phyloP scores from a whole-genome alignment of 2,113 vertebrate genomes.

The Gadus chalcogrammus region DNA sequence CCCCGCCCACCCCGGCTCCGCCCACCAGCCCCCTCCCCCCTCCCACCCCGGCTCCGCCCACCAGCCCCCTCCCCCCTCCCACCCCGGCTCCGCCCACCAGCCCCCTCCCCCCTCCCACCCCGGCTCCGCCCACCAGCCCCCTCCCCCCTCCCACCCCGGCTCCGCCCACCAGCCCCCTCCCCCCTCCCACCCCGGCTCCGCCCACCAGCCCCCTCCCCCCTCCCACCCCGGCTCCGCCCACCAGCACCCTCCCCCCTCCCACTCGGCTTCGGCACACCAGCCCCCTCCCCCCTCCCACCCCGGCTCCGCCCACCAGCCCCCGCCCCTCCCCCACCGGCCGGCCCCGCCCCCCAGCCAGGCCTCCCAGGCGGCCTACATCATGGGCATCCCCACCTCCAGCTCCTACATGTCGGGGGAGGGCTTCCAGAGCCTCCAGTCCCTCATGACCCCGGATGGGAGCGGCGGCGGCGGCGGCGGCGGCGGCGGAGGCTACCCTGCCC shows the following conservation, averaged over 20 bases:
- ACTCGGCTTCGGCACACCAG: slow-evolving; percentile 80
- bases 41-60: slow-evolving; percentile 80
- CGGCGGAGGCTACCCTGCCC: slow-evolving; percentile 84
- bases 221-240: slow-evolving; percentile 73
- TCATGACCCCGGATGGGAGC: slow-evolving; percentile 91
- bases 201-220: slow-evolving; percentile 71
- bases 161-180: slow-evolving; percentile 70
- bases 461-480: slow-evolving; percentile 48
- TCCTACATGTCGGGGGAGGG: slow-evolving; percentile 98
- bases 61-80: slow-evolving; percentile 72
- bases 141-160: slow-evolving; percentile 71
- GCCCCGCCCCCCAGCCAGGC: slow-evolving; percentile 85
- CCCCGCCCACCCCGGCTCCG: slow-evolving; percentile 82
- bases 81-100: slow-evolving; percentile 72
- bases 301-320: slow-evolving; percentile 75
- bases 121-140: slow-evolving; percentile 70
- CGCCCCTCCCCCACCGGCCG: slow-evolving; percentile 79
- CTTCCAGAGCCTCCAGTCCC: slow-evolving; percentile 91
- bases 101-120: slow-evolving; percentile 73
- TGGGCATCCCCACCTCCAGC: slow-evolving; percentile 88
- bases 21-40: slow-evolving; percentile 79
- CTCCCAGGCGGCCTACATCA: slow-evolving; percentile 88
- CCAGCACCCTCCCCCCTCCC: slow-evolving; percentile 79
- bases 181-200: slow-evolving; percentile 68
- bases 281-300: slow-evolving; percentile 85